These are phyloP conservation scores for Enoplosus armatus DNA, from an alignment of 2,797 vertebrate genomes.

Conservation along the genomic window DNA sequence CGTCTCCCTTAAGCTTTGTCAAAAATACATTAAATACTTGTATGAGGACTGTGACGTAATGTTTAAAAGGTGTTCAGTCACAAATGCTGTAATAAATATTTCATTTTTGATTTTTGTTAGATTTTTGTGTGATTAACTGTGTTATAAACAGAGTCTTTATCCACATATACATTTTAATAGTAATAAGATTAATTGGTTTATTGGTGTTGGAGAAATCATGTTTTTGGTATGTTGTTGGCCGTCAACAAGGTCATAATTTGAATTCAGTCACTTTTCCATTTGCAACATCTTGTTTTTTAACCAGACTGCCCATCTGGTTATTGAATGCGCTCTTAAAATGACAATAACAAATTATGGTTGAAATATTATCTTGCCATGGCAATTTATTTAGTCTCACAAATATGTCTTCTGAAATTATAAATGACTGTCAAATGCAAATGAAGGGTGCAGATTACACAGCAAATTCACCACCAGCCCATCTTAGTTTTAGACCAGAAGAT, in stretches of 20 bases:
- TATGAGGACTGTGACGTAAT: slow-evolving; percentile 99
- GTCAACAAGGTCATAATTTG: slow-evolving; percentile 28
- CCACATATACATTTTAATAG: slow-evolving; percentile 26
- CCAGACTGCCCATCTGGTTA: slow-evolving; percentile 19
- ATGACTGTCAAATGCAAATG: slow-evolving; percentile 59
- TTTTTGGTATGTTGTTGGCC: slow-evolving; percentile 20
- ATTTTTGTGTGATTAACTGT: slow-evolving; percentile 91
- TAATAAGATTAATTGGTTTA: slow-evolving; percentile 25
- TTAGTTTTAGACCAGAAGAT: slow-evolving; percentile 38
- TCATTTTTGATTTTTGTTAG: slow-evolving; percentile 99
- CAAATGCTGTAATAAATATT: slow-evolving; percentile 99
- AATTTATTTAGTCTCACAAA: slow-evolving; percentile 61
- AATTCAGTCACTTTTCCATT: slow-evolving; percentile 31
- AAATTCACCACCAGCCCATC: slow-evolving; percentile 28
- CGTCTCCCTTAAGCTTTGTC: slow-evolving; percentile 99
- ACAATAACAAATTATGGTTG: slow-evolving; percentile 57
- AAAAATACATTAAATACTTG: slow-evolving; percentile 99
- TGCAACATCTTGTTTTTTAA: slow-evolving; percentile 31
- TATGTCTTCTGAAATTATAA: slow-evolving; percentile 46
- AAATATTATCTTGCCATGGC: slow-evolving; percentile 42
- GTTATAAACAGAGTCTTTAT: slow-evolving; percentile 65
- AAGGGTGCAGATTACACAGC: slow-evolving; percentile 44
- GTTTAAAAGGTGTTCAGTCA: slow-evolving; percentile 99
- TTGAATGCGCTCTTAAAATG: slow-evolving; percentile 51
- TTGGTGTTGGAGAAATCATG: slow-evolving; percentile 24